Base-by-base conservation (phyloP, 37 sponge, comb jelly and placozoan genomes). In the Tethya wilhelma region DNA sequence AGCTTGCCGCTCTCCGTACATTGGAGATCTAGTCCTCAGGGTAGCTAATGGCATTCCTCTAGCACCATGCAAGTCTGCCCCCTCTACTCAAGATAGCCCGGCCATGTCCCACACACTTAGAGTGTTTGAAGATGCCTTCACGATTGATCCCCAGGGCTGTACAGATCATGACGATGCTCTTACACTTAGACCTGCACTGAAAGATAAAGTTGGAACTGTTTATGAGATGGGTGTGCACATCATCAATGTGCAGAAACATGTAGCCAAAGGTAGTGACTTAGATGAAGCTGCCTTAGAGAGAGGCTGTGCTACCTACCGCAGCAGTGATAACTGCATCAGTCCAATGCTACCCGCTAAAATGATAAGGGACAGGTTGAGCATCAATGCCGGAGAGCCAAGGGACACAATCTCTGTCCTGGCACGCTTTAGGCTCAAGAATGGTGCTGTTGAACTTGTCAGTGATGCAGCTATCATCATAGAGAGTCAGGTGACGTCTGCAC, bases 191-290 rank as follows among this genome's bases (percentile, higher is more conserved):
- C 4, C 38, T 4, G 17, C 12, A 25, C 4, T 0, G 25, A 3
- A 23, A 31, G 42, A 1, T 8, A 59, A 30, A 29, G 42, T 26
- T 6, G 25, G 34, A 36, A 28, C 19, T 4, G 44, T 44, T 31
- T 79, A 79, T 23, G 44, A 69, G 25, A 28, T 79, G 17, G 86
- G 79, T 30, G 74, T 86, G 29, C 86, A 86, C 59, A 79, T 86
- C 29, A 74, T 69, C 9, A 55, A 86, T 59, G 79, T 79, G 17
- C 70, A 37, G 2, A 38, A n/a, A 1, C 23, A 41, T 1, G 63
- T 86, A 4, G 22, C 66, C 0, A 62, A 45, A 31, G 79, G 41
- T 0, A 45, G 65, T 23, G n/a, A 67, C 29, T 23, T 71, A 0
- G 79, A 86, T 32, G 30, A 79, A 20, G 19, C 20, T 11, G 69